phyloP scores from a whole-genome alignment of 2,888 invertebrate species.

The Cantharis rustica region DNA sequence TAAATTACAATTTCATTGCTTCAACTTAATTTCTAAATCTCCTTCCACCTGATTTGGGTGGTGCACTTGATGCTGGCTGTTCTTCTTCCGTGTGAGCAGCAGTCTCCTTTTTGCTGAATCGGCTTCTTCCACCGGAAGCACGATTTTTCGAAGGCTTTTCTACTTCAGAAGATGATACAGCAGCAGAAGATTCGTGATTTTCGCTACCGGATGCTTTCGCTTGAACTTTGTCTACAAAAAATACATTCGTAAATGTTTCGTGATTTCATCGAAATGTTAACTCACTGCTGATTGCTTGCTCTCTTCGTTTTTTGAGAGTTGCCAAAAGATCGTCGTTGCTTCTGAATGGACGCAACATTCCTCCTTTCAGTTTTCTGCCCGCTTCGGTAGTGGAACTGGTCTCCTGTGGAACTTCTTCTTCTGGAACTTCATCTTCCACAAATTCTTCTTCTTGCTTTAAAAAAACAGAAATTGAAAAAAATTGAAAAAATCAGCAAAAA shows the following conservation, averaged over 20 bases:
- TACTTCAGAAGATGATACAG: slow-evolving; percentile 11
- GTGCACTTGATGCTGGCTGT: slow-evolving; percentile 36
- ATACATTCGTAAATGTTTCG: neutral
- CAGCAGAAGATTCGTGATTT: slow-evolving; percentile 17
- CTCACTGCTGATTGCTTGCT: slow-evolving; percentile 68
- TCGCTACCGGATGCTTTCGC: slow-evolving; percentile 13
- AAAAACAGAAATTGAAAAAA: neutral
- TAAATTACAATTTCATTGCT: neutral
- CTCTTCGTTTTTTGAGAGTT: slow-evolving; percentile 72
- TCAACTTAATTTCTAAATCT: slow-evolving; percentile 51
- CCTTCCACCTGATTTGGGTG: slow-evolving; percentile 48
- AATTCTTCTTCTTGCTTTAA: slow-evolving; percentile 57
- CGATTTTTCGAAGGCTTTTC: slow-evolving; percentile 9
- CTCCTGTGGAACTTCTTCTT: slow-evolving; percentile 60
- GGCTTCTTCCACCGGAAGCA: slow-evolving; percentile 9
- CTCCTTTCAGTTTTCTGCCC: slow-evolving; percentile 68
- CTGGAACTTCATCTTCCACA: slow-evolving; percentile 63
- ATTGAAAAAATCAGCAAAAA: neutral
- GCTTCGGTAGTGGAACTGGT: slow-evolving; percentile 73
- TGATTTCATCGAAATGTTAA: neutral
- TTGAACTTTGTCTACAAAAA: slow-evolving; percentile 22
- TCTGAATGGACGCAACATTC: slow-evolving; percentile 74
- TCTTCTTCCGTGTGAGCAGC: slow-evolving; percentile 12
- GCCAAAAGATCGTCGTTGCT: slow-evolving; percentile 78
- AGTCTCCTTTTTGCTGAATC: slow-evolving; percentile 26